Percentiles rank a stretch among this genome's conserved stretches.
Conservation (phyloP, 2,797 vertebrate genomes). For the Acipenser transmontanus region DNA sequence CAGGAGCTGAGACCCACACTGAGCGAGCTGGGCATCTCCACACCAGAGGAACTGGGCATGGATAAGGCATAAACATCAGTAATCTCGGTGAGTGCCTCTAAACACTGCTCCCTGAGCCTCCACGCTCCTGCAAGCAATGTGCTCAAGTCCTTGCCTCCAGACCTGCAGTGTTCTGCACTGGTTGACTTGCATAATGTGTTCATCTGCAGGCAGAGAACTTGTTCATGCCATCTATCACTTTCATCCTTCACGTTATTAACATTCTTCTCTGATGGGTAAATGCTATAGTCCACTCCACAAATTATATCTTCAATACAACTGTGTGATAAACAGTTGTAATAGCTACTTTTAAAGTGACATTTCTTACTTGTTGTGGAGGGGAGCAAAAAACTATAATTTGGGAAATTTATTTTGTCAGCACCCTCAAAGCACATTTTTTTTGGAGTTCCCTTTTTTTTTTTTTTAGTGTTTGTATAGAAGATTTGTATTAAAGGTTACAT, state of each 20-base stretch:
- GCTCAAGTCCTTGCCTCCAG: neutral
- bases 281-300: constrained; percentile 2
- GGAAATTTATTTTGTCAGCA: too few relatives aligned
- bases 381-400: too few relatives aligned
- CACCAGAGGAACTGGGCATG: constrained; percentile 86
- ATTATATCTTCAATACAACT: neutral
- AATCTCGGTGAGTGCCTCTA: constrained; percentile 25
- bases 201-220: neutral
- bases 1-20: constrained; percentile 86
- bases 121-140: neutral
- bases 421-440: neutral
- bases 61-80: constrained; percentile 71
- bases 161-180: neutral
- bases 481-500: constrained; percentile 8
- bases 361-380: neutral
- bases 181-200: constrained; percentile 2
- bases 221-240: constrained; percentile 1
- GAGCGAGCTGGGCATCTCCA: constrained; percentile 83
- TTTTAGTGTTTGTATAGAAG: constrained; percentile 1
- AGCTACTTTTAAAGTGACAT: neutral
- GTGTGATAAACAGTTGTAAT: neutral
- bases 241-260: constrained; percentile 1
- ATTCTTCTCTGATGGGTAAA: neutral
- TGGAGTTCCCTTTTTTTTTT: constrained; percentile 1
- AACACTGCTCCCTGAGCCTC: neutral